phyloP scores from a whole-genome alignment of 2,113 vertebrate genomes.

The Trogon melanurus region DNA sequence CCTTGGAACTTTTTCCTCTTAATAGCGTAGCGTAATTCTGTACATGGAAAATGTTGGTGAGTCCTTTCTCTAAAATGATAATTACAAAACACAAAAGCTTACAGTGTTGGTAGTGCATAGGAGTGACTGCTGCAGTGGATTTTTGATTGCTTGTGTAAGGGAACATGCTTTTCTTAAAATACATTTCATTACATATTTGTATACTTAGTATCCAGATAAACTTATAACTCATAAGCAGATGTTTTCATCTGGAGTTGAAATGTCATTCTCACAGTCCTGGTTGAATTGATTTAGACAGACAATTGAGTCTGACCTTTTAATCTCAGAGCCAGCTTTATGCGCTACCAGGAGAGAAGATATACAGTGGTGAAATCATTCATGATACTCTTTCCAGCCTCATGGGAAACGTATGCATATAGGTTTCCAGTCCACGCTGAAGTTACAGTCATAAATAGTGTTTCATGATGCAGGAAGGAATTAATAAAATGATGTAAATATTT shows the following conservation, averaged over 20 bases:
- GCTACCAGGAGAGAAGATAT: neutral
- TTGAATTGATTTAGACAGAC: neutral
- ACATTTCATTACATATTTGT: neutral
- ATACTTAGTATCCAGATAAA: neutral
- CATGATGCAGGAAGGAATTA: neutral
- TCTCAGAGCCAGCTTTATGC: neutral
- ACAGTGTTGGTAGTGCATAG: neutral
- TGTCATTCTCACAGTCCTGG: neutral
- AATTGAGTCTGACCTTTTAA: constrained; percentile 1
- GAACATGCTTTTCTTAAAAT: neutral
- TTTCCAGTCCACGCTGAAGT: neutral
- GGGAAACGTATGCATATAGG: neutral
- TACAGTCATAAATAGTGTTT: neutral
- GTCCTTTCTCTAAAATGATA: neutral
- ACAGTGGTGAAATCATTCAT: neutral
- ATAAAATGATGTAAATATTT: neutral
- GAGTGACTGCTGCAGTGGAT: neutral
- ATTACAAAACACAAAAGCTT: neutral
- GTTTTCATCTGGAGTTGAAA: neutral
- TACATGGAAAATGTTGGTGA: neutral
- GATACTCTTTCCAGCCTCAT: neutral
- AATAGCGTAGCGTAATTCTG: neutral
- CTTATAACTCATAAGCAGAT: neutral
- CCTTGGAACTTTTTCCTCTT: neutral
- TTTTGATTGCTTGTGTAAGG: neutral